Evolutionary conservation across 2,797 vertebrate species (phyloP), one percentile per base, ranked within the genome.

Genomic region (Ptychobarbus kaznakovi): DNA sequence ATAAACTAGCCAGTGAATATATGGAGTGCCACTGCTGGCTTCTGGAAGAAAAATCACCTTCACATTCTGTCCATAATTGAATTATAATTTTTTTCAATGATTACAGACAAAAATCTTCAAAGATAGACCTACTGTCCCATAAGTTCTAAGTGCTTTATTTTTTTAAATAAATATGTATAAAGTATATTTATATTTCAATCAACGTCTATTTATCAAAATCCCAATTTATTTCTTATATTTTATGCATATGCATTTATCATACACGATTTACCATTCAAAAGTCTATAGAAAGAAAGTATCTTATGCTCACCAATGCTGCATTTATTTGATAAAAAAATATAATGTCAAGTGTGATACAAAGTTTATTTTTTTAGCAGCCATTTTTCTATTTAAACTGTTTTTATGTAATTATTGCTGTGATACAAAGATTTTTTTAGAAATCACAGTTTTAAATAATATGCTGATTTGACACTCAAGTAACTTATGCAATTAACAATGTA

Each of bases 1-100:
- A 58, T 74, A 32, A 82, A 82, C 80, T 46, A 61, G 20, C 40
- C n/a, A 18, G 22, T 42, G 12, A n/a, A 61, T 61, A 61, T 10
- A 40, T 56, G 15, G 51, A n/a, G 22, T 18, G 75, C 22, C 42
- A 58, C 12, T 58, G 11, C 22, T 58, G 22, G 53, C 22, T 61
- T 42, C 75, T 61, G 53, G 22, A 58, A 40, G 51, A 40, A 40
- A 76, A 35, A 40, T 5, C 20, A 9, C 20, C 51, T 77, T 76
- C 20, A 15, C 20, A 15, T n/a, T 56, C 32, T 10, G 6, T 40
- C 35, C 35, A 32, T 8, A 1, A 32, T 74, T 32, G 11, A 5
- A 16, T 15, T 25, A 46, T 53, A 2, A 32, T 15, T 38, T 56
- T 15, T 22, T 38, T 6, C 11, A 63, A 15, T 63, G 61, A 28